Percentiles rank a stretch among this genome's conserved stretches.
Conservation (phyloP, 2,113 vertebrate genomes). For the Limanda limanda region DNA sequence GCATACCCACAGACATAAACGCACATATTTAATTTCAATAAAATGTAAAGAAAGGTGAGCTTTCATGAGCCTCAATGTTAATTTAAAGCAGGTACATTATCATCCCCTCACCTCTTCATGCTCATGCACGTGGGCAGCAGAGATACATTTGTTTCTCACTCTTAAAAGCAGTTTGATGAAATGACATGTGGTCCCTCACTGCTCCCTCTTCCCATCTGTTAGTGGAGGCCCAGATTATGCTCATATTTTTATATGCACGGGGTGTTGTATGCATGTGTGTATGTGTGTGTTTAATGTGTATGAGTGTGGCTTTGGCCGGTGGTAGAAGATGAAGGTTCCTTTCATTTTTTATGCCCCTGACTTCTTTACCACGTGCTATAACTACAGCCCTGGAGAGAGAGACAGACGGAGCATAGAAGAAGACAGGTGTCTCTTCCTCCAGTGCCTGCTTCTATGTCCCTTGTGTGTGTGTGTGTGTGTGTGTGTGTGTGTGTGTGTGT, state of each 20-base stretch:
- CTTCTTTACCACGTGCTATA: constrained; percentile 10
- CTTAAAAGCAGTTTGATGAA: constrained; percentile 28
- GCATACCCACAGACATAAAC: neutral
- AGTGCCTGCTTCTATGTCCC: neutral
- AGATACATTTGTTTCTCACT: neutral
- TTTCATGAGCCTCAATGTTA: constrained; percentile 15
- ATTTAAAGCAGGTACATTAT: neutral
- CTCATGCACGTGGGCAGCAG: neutral
- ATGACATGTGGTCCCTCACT: constrained; percentile 13
- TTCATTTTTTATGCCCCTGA: neutral
- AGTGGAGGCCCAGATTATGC: constrained; percentile 5
- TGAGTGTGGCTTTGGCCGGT: neutral
- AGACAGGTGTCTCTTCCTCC: constrained; percentile 29
- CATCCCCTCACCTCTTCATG: constrained; percentile 12
- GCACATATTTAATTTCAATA: neutral
- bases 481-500: neutral
- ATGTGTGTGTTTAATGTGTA: too few relatives aligned
- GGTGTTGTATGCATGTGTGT: neutral
- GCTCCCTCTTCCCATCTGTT: constrained; percentile 43
- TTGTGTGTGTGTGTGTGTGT: constrained; percentile 13
- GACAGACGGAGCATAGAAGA: constrained; percentile 14
- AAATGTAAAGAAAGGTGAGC: constrained; percentile 1
- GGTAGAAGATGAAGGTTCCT: constrained; percentile 6
- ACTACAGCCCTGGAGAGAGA: constrained; percentile 4
- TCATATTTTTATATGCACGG: constrained; percentile 5